Evolutionary conservation across 2,113 vertebrate species (phyloP).

Genomic region (Larimichthys polyactis): DNA sequence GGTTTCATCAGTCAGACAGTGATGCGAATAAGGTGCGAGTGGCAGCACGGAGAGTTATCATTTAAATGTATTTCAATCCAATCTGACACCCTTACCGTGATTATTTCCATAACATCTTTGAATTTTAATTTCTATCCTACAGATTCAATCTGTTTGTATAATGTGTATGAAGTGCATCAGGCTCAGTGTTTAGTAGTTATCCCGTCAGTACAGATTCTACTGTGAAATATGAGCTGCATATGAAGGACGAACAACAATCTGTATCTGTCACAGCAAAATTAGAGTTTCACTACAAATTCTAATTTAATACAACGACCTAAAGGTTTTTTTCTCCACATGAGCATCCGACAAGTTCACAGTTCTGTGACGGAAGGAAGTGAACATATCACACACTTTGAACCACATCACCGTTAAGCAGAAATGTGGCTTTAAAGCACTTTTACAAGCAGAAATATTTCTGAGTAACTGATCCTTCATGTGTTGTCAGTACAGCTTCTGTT

Average conservation of each 20-base stretch:
- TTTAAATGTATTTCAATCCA: not conserved
- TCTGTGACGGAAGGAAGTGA: constrained; percentile 15
- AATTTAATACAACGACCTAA: no score
- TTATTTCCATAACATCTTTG: not conserved
- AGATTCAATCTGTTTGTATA: not conserved
- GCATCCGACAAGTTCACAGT: no score
- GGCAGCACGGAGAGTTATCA: not conserved
- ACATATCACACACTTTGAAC: not conserved
- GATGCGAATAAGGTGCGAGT: no score
- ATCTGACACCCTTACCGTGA: not conserved
- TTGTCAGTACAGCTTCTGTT: no score
- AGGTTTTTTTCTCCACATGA: not conserved
- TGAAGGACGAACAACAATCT: no score
- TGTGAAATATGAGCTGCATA: no score
- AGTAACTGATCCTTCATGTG: not conserved
- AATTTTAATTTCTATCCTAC: not conserved
- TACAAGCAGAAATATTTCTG: not conserved
- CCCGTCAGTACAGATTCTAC: no score
- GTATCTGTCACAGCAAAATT: no score
- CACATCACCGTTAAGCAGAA: not conserved
- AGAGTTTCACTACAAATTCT: no score
- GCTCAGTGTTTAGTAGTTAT: not conserved
- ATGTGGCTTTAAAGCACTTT: not conserved
- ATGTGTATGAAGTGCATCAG: not conserved
- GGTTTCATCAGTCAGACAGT: no score